These are phyloP conservation scores for Agonopterix arenella DNA, from an alignment of 2,888 invertebrate species.

Conservation along the genomic window DNA sequence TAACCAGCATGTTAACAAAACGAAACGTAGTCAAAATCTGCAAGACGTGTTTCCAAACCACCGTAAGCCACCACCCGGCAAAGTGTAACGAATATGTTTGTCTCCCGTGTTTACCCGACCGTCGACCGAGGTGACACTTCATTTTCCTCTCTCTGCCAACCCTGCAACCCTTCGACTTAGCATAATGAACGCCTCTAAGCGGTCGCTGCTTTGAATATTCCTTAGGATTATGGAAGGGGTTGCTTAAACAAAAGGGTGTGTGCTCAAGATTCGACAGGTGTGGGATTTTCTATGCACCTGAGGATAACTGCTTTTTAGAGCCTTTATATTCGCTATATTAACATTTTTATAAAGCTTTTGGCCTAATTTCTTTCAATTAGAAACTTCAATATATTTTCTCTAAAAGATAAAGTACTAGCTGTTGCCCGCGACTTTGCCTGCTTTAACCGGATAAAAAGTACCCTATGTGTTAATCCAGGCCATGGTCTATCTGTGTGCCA, in stretches of 20 bases:
- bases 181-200: constrained; percentile 44
- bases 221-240: constrained; percentile 25
- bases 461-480: no score
- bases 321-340: no score
- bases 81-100: constrained; percentile 17
- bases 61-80: constrained; percentile 7
- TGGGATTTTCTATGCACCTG: not conserved
- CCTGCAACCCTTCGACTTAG: constrained; percentile 35
- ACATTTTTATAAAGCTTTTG: no score
- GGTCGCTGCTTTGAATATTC: constrained; percentile 31
- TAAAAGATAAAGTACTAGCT: no score
- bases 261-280: not conserved
- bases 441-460: no score
- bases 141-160: constrained; percentile 27
- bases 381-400: no score
- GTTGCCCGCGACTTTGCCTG: no score
- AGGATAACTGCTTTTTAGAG: no score
- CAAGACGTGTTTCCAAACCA: constrained; percentile 13
- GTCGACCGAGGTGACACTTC: constrained; percentile 42
- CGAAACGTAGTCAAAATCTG: no score
- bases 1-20: no score
- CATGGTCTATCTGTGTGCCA: no score
- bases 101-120: constrained; percentile 28
- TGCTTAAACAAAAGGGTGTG: constrained; percentile 8
- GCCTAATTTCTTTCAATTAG: no score